Conservation (phyloP, 2,797 vertebrate genomes). For the Hypotaenidia okinawae region DNA sequence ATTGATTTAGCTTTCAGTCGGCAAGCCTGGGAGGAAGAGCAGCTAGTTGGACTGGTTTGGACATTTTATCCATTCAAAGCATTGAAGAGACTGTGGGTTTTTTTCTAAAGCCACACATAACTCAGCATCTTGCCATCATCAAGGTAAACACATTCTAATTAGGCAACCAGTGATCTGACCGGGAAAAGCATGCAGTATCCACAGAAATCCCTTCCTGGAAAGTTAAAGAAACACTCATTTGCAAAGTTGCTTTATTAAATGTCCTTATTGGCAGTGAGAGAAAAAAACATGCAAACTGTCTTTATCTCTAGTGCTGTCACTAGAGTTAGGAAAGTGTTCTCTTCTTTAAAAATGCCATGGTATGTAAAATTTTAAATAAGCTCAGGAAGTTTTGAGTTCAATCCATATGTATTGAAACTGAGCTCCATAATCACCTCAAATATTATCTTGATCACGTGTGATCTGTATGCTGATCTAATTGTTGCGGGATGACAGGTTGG, state of each 20-base stretch:
- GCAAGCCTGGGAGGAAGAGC: neutral
- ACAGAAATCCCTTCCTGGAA: neutral
- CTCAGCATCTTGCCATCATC: neutral
- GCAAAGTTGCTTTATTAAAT: neutral
- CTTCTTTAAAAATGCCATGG: neutral
- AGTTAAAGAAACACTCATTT: neutral
- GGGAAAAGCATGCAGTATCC: neutral
- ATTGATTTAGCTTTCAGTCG: neutral
- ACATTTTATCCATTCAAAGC: neutral
- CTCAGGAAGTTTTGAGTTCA: neutral
- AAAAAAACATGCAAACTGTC: neutral
- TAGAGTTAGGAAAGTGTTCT: neutral
- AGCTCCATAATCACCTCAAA: neutral
- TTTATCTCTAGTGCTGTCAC: neutral
- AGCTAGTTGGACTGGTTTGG: neutral
- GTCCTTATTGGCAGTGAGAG: neutral
- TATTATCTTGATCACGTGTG: neutral
- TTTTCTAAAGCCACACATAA: neutral
- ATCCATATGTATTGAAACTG: neutral
- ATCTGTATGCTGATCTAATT: neutral
- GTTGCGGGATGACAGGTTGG: too few relatives aligned
- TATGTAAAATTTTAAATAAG: neutral
- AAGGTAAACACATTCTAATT: neutral
- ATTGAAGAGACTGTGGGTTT: neutral
- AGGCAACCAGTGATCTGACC: neutral